Evolutionary conservation across 2,888 invertebrate species (phyloP).

Genomic region (Dryobotodes eremita): DNA sequence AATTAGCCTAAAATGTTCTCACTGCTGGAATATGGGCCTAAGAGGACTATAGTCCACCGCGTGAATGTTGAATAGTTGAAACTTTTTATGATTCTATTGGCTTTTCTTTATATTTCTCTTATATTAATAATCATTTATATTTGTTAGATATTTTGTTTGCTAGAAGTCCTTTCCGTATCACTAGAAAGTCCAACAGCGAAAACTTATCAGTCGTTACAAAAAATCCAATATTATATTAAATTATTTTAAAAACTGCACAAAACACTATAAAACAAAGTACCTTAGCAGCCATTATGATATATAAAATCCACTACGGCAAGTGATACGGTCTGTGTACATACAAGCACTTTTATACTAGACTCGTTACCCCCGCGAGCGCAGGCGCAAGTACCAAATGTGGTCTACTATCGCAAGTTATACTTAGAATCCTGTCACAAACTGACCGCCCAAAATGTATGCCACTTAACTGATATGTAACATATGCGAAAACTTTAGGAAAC

Average conservation of each 20-base stretch:
- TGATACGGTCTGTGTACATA: slow-evolving; percentile 82
- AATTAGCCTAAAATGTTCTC: not conserved
- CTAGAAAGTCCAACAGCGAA: not conserved
- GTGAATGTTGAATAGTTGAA: not conserved
- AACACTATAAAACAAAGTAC: slow-evolving; percentile 76
- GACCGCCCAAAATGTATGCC: slow-evolving; percentile 61
- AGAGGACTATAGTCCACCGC: not conserved
- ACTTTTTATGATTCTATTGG: too few species aligned
- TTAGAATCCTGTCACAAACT: slow-evolving; percentile 71
- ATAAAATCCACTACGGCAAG: slow-evolving; percentile 85
- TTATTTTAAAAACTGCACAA: slow-evolving; percentile 36
- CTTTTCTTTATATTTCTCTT: not conserved
- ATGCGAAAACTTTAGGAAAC: slow-evolving; percentile 44
- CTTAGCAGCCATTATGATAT: slow-evolving; percentile 89
- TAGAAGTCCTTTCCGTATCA: not conserved
- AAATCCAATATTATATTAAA: slow-evolving; percentile 21
- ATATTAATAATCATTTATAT: not conserved
- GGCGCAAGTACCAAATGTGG: slow-evolving; percentile 71
- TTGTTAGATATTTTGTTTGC: not conserved
- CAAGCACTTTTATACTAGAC: slow-evolving; percentile 85
- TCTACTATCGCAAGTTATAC: slow-evolving; percentile 60
- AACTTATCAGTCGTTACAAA: slow-evolving; percentile 1
- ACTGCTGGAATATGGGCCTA: not conserved
- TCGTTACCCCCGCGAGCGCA: slow-evolving; percentile 82
- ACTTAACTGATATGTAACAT: slow-evolving; percentile 50